These are phyloP conservation scores for Drosophila ustulata DNA, from an alignment of 2,888 invertebrate genomes.

Conservation along the genomic window DNA sequence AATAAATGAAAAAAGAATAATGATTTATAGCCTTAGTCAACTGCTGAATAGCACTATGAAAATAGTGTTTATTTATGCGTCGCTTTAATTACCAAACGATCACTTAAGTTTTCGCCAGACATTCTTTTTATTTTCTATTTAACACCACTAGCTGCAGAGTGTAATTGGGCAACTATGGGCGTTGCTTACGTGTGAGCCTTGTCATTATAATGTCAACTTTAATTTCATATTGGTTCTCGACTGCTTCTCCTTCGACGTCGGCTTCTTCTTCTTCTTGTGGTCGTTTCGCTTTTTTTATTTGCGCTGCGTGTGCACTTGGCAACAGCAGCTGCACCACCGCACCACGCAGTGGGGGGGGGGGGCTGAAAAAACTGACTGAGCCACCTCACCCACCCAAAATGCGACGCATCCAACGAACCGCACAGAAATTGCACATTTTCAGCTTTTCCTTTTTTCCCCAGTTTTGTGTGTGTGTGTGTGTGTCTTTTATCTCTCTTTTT, in stretches of 20 bases:
- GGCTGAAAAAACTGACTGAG: slow-evolving; percentile 10
- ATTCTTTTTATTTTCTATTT: background rate
- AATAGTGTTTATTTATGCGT: background rate
- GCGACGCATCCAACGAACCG: slow-evolving; percentile 43
- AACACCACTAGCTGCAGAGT: background rate
- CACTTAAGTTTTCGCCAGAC: background rate
- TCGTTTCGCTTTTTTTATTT: slow-evolving; percentile 35
- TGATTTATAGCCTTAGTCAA: background rate
- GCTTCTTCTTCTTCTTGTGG: slow-evolving; percentile 4
- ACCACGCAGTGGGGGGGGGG: too few species aligned
- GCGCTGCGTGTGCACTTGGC: slow-evolving; percentile 68
- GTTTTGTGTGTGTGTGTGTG: slow-evolving; percentile 13
- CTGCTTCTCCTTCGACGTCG: background rate
- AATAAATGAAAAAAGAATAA: background rate
- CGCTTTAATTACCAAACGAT: background rate
- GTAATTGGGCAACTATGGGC: background rate
- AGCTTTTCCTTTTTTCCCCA: slow-evolving; percentile 20
- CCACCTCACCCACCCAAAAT: slow-evolving; percentile 30
- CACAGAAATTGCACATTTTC: slow-evolving; percentile 57
- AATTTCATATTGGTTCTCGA: slow-evolving; percentile 53
- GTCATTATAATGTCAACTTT: slow-evolving; percentile 68
- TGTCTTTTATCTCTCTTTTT: slow-evolving; percentile 8
- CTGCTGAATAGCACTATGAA: background rate
- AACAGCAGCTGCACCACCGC: slow-evolving; percentile 50
- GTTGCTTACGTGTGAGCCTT: slow-evolving; percentile 36